A percentile compares a stretch with the other conserved stretches of the same genome.
Conservation (phyloP, 2,888 invertebrate species). For the Brenthis ino region DNA sequence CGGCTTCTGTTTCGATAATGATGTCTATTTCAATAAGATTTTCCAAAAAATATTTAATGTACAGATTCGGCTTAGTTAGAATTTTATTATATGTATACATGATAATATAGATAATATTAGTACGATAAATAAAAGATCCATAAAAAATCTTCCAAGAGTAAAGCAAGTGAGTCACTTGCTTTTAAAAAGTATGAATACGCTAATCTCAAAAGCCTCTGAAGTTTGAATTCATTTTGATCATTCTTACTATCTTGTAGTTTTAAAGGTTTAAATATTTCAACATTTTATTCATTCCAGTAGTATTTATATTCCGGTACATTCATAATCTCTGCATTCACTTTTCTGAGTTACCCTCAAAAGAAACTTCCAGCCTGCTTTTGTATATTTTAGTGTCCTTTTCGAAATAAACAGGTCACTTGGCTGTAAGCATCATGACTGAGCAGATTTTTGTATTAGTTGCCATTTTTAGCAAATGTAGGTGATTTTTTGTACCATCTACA, state of each 20-base stretch:
- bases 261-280: constrained; percentile 34
- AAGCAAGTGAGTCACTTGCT: constrained; percentile 14
- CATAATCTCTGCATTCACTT: constrained; percentile 33
- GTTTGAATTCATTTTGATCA: constrained; percentile 30
- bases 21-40: too few species aligned
- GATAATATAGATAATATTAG: too few species aligned
- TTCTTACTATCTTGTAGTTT: constrained; percentile 32
- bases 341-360: constrained; percentile 28
- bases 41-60: too few species aligned
- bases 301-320: constrained; percentile 32
- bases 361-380: constrained; percentile 23
- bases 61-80: too few species aligned
- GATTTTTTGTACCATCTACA: too few species aligned
- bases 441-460: constrained; percentile 20
- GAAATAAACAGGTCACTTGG: constrained; percentile 33
- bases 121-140: too few species aligned
- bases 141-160: background rate
- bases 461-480: background rate
- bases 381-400: constrained; percentile 29
- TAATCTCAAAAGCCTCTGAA: constrained; percentile 30
- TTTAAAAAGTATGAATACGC: constrained; percentile 30
- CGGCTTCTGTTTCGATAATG: too few species aligned
- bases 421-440: constrained; percentile 12
- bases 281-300: constrained; percentile 32
- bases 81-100: too few species aligned